A percentile compares a stretch with the other conserved stretches of the same genome.
These are phyloP conservation scores for Drosophila sp. DNA, from an alignment of 1,140 invertebrate genomes.

Conservation along the genomic window DNA sequence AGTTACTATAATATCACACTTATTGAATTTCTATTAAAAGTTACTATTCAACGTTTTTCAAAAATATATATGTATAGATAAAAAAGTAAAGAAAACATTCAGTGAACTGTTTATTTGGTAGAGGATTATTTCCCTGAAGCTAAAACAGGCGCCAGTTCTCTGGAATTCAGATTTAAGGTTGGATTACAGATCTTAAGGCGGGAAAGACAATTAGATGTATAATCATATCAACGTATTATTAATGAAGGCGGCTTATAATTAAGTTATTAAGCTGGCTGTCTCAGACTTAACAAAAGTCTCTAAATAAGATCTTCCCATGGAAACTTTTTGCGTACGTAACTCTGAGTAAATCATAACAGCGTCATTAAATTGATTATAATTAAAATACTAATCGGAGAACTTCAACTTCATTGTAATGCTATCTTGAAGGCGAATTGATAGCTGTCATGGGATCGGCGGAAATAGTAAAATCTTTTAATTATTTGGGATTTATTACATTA, in stretches of 20 bases:
- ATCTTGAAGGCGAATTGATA: not conserved
- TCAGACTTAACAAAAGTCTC: slow-evolving; percentile 11
- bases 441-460: not conserved
- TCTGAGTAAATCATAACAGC: slow-evolving; percentile 12
- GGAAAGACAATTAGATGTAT: not conserved
- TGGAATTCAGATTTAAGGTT: too few species aligned
- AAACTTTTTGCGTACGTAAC: slow-evolving; percentile 59
- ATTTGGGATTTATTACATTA: not conserved
- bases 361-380: slow-evolving; percentile 17
- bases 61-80: too few species aligned
- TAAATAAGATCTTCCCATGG: slow-evolving; percentile 59
- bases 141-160: too few species aligned
- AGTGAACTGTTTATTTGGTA: too few species aligned
- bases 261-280: slow-evolving; percentile 59
- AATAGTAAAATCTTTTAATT: not conserved
- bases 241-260: slow-evolving; percentile 66
- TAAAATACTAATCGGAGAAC: not conserved
- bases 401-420: not conserved
- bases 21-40: too few species aligned
- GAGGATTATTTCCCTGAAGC: too few species aligned
- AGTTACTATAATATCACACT: too few species aligned
- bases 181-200: too few species aligned
- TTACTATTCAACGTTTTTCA: too few species aligned
- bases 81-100: too few species aligned
- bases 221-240: slow-evolving; percentile 53